phyloP scores from a whole-genome alignment of 2,888 invertebrate species.

The Graphium colonna region DNA sequence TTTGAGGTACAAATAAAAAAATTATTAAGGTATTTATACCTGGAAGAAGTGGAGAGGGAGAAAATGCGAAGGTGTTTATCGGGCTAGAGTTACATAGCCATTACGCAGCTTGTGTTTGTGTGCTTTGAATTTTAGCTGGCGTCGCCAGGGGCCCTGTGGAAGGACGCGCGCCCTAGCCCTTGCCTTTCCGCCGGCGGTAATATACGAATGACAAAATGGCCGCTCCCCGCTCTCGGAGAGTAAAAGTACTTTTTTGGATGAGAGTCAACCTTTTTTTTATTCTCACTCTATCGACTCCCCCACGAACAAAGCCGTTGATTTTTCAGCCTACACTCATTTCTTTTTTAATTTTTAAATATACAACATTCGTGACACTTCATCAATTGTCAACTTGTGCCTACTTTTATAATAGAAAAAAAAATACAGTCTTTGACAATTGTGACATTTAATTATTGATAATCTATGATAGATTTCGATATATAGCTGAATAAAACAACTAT shows the following conservation, averaged over 20 bases:
- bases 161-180: slow-evolving; percentile 28
- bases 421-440: too few species aligned
- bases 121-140: slow-evolving; percentile 56
- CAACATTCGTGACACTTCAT: not conserved
- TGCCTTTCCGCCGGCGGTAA: slow-evolving; percentile 31
- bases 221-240: slow-evolving; percentile 33
- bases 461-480: too few species aligned
- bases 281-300: not conserved
- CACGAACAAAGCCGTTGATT: slow-evolving; percentile 14
- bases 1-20: too few species aligned
- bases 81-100: slow-evolving; percentile 28
- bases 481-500: too few species aligned
- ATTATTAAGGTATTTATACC: too few species aligned
- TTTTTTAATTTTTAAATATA: not conserved
- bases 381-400: not conserved
- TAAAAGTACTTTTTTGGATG: slow-evolving; percentile 41
- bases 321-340: slow-evolving; percentile 23
- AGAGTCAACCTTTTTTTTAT: slow-evolving; percentile 35
- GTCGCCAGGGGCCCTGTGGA: slow-evolving; percentile 25
- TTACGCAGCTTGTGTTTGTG: slow-evolving; percentile 60
- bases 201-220: slow-evolving; percentile 28
- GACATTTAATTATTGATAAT: too few species aligned
- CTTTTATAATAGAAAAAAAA: too few species aligned
- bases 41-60: too few species aligned
- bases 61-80: not conserved